Evolutionary conservation across 1,140 invertebrate genomes (phyloP), one percentile per base, ranked within the genome.

Genomic region (Marisa cornuarietis): DNA sequence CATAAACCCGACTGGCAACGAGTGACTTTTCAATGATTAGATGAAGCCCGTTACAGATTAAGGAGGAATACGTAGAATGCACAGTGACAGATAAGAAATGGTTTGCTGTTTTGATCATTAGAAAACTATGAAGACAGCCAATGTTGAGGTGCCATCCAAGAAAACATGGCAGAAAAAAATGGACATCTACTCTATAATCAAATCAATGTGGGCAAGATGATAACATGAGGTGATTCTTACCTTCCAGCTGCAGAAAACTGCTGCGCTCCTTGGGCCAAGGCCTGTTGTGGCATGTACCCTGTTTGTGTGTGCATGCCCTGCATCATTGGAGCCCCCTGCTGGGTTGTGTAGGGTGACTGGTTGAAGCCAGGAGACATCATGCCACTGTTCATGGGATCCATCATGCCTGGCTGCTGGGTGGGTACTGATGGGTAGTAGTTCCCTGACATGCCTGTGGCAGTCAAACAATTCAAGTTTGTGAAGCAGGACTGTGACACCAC

Each of bases 281-380:
- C 62, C 65, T 83, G 85, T 69, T 86, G 88, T 31, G 94, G 83
- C 93, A 94, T 92, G 92, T 94, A 87, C 88, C 93, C 71, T 88
- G 92, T 78, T 52, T 85, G 82, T 71, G 85, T 84, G 73, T 69
- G 78, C 79, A 90, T 90, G 20, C 88, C 88, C 76, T 90, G 87
- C 85, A 92, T 91, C 90, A 92, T 92, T n/a, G 83, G 85, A 22
- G 84, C 84, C 69, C 81, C 85, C 80, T 87, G 88, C 14, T 73
- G 81, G 49, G n/a, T 69, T 65, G 77, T 79, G 72, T 88, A 88
- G 80, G 88, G 88, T 10, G 84, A 82, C 78, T 87, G 87, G 83
- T 80, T 87, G 76, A 86, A 90, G 26, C 83, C 85, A 78, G 84
- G 87, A 49, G 83, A 68, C 82, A 88, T 87, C 84, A 89, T 89